These are phyloP conservation scores for Andrena trimmerana DNA, from an alignment of 2,888 invertebrate genomes.

Conservation along the genomic window DNA sequence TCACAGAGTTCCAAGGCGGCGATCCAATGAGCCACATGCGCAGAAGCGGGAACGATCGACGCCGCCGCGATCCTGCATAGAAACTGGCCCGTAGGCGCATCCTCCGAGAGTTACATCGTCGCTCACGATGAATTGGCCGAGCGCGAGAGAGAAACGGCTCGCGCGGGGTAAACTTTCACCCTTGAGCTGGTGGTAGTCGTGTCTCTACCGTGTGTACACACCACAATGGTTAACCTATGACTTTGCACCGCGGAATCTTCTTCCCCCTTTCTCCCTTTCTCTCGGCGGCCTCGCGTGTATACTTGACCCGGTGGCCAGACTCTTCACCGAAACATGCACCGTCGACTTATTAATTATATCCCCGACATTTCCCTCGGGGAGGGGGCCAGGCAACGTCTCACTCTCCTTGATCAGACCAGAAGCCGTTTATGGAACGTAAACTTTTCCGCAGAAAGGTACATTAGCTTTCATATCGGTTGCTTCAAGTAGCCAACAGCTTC, in stretches of 20 bases:
- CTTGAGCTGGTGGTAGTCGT: conserved; percentile 68
- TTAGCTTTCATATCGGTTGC: neutral
- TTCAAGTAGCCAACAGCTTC: neutral
- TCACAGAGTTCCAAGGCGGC: neutral
- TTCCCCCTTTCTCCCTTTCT: conserved; percentile 67
- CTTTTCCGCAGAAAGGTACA: neutral
- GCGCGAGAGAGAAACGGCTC: conserved; percentile 52
- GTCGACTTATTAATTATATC: conserved; percentile 76
- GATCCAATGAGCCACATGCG: conserved; percentile 12
- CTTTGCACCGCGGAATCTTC: conserved; percentile 70
- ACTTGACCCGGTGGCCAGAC: conserved; percentile 54
- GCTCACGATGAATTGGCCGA: conserved; percentile 47
- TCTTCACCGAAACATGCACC: conserved; percentile 60
- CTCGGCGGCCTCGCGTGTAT: conserved; percentile 52
- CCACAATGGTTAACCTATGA: conserved; percentile 76
- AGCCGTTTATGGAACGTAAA: neutral
- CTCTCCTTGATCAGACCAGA: neutral
- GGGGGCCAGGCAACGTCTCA: conserved; percentile 17
- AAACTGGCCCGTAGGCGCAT: conserved; percentile 53
- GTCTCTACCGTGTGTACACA: conserved; percentile 67
- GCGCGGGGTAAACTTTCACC: conserved; percentile 71
- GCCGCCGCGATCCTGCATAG: conserved; percentile 24
- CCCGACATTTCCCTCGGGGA: conserved; percentile 70
- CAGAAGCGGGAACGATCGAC: neutral
- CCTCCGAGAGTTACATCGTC: conserved; percentile 44